These are phyloP conservation scores for Scortum barcoo DNA, from an alignment of 2,113 vertebrate genomes.

Conservation along the genomic window DNA sequence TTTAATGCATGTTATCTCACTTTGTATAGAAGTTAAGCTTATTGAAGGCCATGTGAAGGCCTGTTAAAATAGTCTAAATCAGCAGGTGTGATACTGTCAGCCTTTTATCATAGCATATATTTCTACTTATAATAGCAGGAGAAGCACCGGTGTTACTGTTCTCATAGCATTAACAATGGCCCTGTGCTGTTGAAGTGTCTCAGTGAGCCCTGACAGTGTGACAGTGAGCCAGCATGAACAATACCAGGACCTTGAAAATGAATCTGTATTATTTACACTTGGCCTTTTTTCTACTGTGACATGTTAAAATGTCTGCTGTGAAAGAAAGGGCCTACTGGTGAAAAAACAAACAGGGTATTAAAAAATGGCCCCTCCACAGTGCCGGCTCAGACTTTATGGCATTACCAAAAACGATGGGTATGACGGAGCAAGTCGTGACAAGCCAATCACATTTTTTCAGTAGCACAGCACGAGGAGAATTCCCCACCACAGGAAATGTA, in stretches of 20 bases:
- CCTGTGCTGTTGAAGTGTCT: not conserved
- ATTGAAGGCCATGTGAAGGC: too few species aligned
- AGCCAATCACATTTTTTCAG: not conserved
- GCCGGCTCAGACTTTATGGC: not conserved
- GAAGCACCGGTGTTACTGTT: not conserved
- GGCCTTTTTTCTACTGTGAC: not conserved
- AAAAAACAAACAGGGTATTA: not conserved
- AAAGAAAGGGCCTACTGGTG: not conserved
- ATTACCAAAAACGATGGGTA: not conserved
- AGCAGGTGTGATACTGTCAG: not conserved
- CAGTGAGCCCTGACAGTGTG: not conserved
- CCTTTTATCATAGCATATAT: not conserved
- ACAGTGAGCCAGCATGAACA: not conserved
- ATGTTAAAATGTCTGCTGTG: not conserved
- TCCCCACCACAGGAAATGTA: not conserved
- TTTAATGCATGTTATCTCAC: not conserved
- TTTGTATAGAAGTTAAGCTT: too few species aligned
- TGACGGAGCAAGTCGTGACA: slow-evolving; percentile 5
- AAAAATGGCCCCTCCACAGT: not conserved
- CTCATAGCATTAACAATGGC: not conserved
- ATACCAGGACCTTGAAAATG: not conserved
- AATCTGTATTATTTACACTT: not conserved
- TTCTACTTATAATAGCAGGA: not conserved
- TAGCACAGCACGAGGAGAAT: not conserved
- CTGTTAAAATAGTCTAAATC: not conserved